Evolutionary conservation across 2,888 invertebrate species (phyloP), one percentile per base, ranked within the genome.

Genomic region (Nineta flava): DNA sequence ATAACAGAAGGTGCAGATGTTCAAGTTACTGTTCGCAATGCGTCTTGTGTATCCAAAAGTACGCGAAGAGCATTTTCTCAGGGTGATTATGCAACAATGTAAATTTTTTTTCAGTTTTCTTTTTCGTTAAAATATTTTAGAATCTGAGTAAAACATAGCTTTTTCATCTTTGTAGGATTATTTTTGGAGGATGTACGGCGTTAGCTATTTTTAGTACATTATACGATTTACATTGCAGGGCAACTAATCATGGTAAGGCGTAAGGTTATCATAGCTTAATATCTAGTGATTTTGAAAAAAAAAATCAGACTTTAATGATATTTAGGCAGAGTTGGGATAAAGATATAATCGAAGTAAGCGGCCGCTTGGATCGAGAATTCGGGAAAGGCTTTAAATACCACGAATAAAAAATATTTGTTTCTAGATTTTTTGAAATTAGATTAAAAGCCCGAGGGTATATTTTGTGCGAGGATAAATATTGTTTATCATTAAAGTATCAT

Each of bases 1-100:
- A 41, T 62, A n/a, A 55, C 58, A 9, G 57, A 62, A 54, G 63
- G 63, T 16, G 54, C 65, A 10, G 58, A 61, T 45, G 48, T 62
- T 21, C 57, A 56, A 12, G 52, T 63, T 26, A 49, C 57, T 6
- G 50, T 63, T 13, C 51, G 51, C n/a, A 56, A 62, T 21, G 53
- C 60, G 10, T 16, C 43, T 2, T 43, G 43, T 21, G 43, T 21
- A 16, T 17, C 43, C 3, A 21, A 17, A n/a, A 9, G 10, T 13
- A 43, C 17, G 2, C 7, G 17, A 43, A 17, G 21, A 43, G 1
- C 43, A 9, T 43, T 43, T 43, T 16, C 19, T 12, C 17, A 9
- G 6, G 43, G 19, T 21, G 43, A 43, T 43, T 43, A 21, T 17
- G 43, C 43, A 12, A 12, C 21, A 43, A 15, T 43, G 43, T 43